Evolutionary conservation across 2,797 vertebrate genomes (phyloP).

Genomic region (Catostomus latipinnis): DNA sequence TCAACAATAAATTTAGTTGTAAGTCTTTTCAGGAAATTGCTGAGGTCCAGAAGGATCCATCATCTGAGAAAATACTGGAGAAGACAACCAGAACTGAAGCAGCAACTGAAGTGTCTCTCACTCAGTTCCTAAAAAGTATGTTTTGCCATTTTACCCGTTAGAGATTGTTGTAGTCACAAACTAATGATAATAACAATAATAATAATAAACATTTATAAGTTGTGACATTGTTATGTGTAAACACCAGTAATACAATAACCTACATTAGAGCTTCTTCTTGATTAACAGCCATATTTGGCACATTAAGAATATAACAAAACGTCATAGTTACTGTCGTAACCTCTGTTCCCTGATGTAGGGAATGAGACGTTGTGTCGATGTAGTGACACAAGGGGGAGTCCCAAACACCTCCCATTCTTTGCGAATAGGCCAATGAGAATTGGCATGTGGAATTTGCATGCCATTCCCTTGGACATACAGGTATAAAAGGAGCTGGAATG

Average conservation of each 20-base stretch:
- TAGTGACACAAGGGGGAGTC: too few species aligned
- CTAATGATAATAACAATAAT: too few species aligned
- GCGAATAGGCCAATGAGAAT: too few species aligned
- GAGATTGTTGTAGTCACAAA: not conserved
- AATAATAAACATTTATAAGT: not conserved
- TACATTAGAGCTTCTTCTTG: not conserved
- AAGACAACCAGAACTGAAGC: slow-evolving; percentile 43
- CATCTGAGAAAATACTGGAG: slow-evolving; percentile 51
- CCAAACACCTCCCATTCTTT: too few species aligned
- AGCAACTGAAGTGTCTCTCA: slow-evolving; percentile 68
- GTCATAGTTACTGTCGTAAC: too few species aligned
- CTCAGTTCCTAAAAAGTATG: slow-evolving; percentile 88
- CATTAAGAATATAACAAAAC: not conserved
- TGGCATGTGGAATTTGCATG: too few species aligned
- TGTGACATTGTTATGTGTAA: not conserved
- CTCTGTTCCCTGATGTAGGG: too few species aligned
- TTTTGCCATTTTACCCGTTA: slow-evolving; percentile 3
- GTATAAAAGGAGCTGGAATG: too few species aligned
- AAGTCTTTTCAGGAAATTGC: slow-evolving; percentile 51
- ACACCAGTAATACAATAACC: not conserved
- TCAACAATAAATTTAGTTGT: not conserved
- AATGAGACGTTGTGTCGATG: too few species aligned
- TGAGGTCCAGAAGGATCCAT: slow-evolving; percentile 33
- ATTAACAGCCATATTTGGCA: not conserved
- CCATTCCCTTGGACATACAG: too few species aligned